Evolutionary conservation across 2,888 invertebrate genomes (phyloP), one percentile per base, ranked within the genome.

Genomic region (Leucophenga montana): DNA sequence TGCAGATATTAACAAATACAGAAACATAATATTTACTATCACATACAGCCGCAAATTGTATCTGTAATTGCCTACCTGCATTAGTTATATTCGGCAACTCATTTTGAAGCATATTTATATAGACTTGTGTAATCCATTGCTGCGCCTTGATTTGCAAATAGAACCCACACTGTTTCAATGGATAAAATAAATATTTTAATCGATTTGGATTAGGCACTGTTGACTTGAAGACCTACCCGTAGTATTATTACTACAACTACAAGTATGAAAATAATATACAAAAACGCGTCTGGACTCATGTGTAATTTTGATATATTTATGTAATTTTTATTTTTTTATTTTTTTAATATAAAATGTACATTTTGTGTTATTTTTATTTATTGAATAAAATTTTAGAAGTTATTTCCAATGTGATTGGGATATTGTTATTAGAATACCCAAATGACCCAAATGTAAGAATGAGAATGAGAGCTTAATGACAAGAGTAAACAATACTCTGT

Each of bases 21-120:
- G 27, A 27, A 2, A 4, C 4, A 27, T 27, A 27, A n/a, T n/a
- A n/a, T n/a, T n/a, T n/a, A n/a, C n/a, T 27, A 27, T 27, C 27
- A 4, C 27, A 27, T 27, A 27, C 27, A 27, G 27, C 4, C 27
- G 4, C 27, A 27, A 27, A n/a, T n/a, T n/a, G n/a, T n/a, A 13
- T 48, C 16, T 48, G 48, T 6, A 48, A 9, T 62, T 66, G 73
- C 83, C 83, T 83, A 81, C 83, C 81, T 69, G 78, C 82, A 16
- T 82, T 71, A 68, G 82, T 74, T 64, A 77, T 57, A 1, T 74
- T 77, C 67, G 83, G 71, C 74, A 83, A 3, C 27, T 75, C 73
- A 80, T 70, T 73, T 83, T 78, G 80, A 31, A 73, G 78, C 67
- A 78, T 14, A 46, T 75, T 75, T 33, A 67, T 68, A 33, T 75